Evolutionary conservation across 2,888 invertebrate genomes (phyloP), one percentile per base, ranked within the genome.

Genomic region (Apeira syringaria): DNA sequence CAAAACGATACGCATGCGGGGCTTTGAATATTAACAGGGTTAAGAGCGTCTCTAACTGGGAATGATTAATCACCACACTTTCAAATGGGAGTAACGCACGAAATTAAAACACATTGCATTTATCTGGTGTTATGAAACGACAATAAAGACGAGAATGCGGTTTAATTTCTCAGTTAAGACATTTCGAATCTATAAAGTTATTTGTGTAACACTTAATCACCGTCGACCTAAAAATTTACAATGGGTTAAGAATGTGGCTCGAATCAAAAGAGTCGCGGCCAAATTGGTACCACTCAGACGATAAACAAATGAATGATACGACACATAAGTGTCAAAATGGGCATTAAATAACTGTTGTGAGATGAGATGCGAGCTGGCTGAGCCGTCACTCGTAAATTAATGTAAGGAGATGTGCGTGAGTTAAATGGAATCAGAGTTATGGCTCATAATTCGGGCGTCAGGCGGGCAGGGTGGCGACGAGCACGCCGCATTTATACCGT

Each of bases 351-450:
- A 77, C 79, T 78, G 56, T 65, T 73, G 47, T 50, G 61, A 59
- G 72, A 84, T 80, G 83, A 80, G 80, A 81, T 71, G 80, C 78
- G 77, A 80, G 74, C 80, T 68, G 67, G 62, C 68, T 78, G 85
- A 65, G 61, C 68, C 77, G 84, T 81, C 75, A 72, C 74, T 80
- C 83, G 73, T 88, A 89, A 87, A 89, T 88, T 87, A 84, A 80
- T 84, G 80, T 68, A 68, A 80, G 68, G 75, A 77, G 81, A 68
- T 73, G 66, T 68, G 68, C 65, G 75, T 67, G 50, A 53, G 53
- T 45, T 78, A 80, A 85, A 85, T 84, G 80, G 84, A 84, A 85
- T 83, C 84, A 80, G 82, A 85, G 78, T 88, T 82, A 88, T 84
- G 69, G 83, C 75, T 80, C 80, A 80, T 86, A 83, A 82, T 75